These are phyloP conservation scores for Epinotia ramella DNA, from an alignment of 2,888 invertebrate genomes.

Conservation along the genomic window DNA sequence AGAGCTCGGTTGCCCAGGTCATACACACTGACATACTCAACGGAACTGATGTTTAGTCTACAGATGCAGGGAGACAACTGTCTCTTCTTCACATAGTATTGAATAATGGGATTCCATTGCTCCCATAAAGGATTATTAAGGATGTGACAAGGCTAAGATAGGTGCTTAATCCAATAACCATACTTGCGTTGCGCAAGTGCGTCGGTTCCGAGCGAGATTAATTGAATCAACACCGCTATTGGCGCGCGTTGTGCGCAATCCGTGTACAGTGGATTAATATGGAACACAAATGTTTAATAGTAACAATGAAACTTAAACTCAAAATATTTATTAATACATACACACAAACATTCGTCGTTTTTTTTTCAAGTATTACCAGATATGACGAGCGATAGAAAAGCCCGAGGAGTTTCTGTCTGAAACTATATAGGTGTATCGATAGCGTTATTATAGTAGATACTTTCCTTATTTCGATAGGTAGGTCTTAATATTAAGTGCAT, in stretches of 20 bases:
- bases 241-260: conserved; percentile 10
- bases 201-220: conserved; percentile 27
- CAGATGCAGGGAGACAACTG: neutral
- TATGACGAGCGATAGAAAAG: too few relatives aligned
- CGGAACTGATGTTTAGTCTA: neutral
- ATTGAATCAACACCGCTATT: conserved; percentile 33
- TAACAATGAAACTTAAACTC: neutral
- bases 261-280: conserved; percentile 16
- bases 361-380: too few relatives aligned
- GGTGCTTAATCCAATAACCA: conserved; percentile 26
- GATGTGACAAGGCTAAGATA: conserved; percentile 23
- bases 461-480: neutral
- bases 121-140: conserved; percentile 1
- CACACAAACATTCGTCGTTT: too few relatives aligned
- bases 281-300: neutral
- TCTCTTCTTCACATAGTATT: conserved; percentile 18
- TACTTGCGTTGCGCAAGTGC: conserved; percentile 19
- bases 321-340: too few relatives aligned
- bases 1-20: too few relatives aligned
- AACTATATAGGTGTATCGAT: neutral
- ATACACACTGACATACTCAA: neutral
- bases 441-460: neutral
- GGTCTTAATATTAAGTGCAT: neutral
- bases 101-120: neutral
- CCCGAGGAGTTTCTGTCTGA: neutral